These are phyloP conservation scores for Fopius arisanus DNA, from an alignment of 1,140 invertebrate genomes.

Conservation along the genomic window DNA sequence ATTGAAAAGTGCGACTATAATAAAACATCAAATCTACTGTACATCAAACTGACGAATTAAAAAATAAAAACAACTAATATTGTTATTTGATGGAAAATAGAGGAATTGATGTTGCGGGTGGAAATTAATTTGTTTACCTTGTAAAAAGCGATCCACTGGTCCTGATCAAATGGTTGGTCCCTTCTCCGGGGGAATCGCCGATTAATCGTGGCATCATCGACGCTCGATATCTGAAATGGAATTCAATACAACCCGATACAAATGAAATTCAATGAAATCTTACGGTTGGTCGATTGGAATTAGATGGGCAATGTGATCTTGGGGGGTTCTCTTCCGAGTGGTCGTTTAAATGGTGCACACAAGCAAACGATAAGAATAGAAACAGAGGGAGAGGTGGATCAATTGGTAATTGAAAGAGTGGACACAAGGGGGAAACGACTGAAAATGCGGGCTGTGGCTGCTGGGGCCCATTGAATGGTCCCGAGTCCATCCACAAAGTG, in stretches of 20 bases:
- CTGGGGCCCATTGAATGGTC: conserved; percentile 11
- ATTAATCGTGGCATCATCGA: conserved; percentile 51
- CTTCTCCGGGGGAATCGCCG: conserved; percentile 63
- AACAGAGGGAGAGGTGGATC: background rate
- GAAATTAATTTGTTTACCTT: conserved; percentile 51
- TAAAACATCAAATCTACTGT: no score
- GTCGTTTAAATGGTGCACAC: conserved; percentile 19
- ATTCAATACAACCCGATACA: background rate
- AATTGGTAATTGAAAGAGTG: conserved; percentile 26
- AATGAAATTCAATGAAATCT: conserved; percentile 18
- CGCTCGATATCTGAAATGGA: conserved; percentile 43
- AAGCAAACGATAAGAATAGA: conserved; percentile 9
- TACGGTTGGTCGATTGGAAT: background rate
- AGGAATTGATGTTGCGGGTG: no score
- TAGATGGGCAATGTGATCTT: conserved; percentile 7
- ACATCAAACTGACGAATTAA: no score
- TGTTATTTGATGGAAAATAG: no score
- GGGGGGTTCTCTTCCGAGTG: background rate
- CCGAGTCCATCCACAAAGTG: background rate
- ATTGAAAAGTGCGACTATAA: no score
- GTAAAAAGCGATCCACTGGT: conserved; percentile 72
- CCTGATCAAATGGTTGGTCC: conserved; percentile 68
- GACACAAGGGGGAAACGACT: conserved; percentile 18
- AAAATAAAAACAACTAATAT: no score
- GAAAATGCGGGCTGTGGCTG: conserved; percentile 11